A percentile compares a stretch with the other conserved stretches of the same genome.
These are phyloP conservation scores for Chamaetylas fuelleborni DNA, from an alignment of 2,113 vertebrate genomes.

Conservation along the genomic window DNA sequence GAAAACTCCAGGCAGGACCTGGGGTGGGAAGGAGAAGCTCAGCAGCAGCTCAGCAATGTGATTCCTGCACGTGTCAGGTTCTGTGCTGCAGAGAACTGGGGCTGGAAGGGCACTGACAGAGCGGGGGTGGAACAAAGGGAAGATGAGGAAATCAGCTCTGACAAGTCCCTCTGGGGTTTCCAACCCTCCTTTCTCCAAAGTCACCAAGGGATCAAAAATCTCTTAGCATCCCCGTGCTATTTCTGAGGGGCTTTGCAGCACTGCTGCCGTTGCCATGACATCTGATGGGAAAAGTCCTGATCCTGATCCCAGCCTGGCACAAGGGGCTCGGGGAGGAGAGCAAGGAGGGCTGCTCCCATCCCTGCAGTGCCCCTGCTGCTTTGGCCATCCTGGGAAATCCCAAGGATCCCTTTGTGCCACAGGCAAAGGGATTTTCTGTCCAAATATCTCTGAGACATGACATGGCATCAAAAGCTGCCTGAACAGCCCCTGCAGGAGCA, in stretches of 20 bases:
- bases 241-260: not conserved
- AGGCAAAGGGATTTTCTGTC: not conserved
- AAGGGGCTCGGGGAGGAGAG: accelerated
- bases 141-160: not conserved
- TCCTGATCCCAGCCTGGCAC: not conserved
- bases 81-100: not conserved
- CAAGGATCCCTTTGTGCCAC: not conserved
- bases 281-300: accelerated
- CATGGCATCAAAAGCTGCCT: accelerated
- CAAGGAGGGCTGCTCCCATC: not conserved
- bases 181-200: not conserved
- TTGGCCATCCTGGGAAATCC: not conserved
- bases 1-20: not conserved
- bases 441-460: accelerated
- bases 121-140: not conserved
- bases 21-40: not conserved
- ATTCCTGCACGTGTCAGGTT: not conserved
- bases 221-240: accelerated
- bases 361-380: not conserved
- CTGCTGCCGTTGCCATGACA: not conserved
- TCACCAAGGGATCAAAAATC: not conserved
- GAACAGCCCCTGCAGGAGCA: not conserved
- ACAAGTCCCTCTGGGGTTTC: not conserved
- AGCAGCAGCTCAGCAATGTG: not conserved
- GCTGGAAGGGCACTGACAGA: not conserved